Conservation (phyloP, 2,888 invertebrate species). For the Chymomyza procnemis region DNA sequence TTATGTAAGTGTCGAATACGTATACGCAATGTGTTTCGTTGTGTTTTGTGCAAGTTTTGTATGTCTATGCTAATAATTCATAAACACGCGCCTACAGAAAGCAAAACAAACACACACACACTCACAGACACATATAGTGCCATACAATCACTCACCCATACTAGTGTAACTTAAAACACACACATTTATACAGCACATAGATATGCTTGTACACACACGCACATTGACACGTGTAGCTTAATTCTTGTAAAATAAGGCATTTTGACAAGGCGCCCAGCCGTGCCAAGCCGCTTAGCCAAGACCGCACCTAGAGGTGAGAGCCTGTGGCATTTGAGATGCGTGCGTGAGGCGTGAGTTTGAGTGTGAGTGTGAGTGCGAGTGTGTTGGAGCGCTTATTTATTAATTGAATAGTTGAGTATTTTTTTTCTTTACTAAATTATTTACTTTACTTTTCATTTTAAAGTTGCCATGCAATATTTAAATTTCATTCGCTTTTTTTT, state of each 20-base stretch:
- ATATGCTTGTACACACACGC: slow-evolving; percentile 16
- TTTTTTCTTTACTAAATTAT: too few species aligned
- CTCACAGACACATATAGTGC: slow-evolving; percentile 19
- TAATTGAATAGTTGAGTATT: too few species aligned
- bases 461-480: too few species aligned
- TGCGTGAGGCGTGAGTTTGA: not conserved
- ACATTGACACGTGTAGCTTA: not conserved
- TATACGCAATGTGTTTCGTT: not conserved
- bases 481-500: too few species aligned
- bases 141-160: not conserved
- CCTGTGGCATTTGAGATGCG: not conserved
- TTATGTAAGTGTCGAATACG: not conserved
- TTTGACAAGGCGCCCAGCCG: slow-evolving; percentile 8
- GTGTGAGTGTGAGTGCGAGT: too few species aligned
- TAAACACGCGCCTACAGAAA: slow-evolving; percentile 29
- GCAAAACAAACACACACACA: slow-evolving; percentile 21
- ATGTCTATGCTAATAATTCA: slow-evolving; percentile 35
- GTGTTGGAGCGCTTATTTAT: too few species aligned
- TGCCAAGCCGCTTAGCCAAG: slow-evolving; percentile 31
- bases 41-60: not conserved
- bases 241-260: slow-evolving; percentile 15
- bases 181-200: slow-evolving; percentile 18
- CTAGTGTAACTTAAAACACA: slow-evolving; percentile 7
- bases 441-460: too few species aligned
- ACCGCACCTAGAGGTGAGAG: slow-evolving; percentile 5